phyloP scores from a whole-genome alignment of 2,888 invertebrate species.

The Drepanosiphum platanoidis region DNA sequence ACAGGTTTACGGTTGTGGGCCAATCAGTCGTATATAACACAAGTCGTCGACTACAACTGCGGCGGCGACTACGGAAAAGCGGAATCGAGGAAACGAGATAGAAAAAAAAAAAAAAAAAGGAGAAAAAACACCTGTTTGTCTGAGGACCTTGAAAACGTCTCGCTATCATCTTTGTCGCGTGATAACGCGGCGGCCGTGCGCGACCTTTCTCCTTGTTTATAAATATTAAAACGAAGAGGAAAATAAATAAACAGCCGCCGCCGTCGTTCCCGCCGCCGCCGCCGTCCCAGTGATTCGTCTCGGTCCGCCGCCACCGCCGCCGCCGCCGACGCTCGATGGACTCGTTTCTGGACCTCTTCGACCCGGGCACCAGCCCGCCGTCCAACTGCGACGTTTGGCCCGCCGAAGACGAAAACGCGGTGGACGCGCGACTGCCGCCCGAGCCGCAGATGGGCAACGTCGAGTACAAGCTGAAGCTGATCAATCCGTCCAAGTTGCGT shows the following conservation, averaged over 20 bases:
- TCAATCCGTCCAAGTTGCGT: slow-evolving; percentile 88
- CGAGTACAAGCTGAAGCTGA: slow-evolving; percentile 94
- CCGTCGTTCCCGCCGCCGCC: background rate
- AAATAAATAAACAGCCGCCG: too few relatives aligned
- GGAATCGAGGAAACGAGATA: too few relatives aligned
- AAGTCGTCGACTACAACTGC: too few relatives aligned
- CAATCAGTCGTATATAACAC: too few relatives aligned
- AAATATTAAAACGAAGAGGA: background rate
- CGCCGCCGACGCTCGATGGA: slow-evolving; percentile 74
- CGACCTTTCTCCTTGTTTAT: background rate
- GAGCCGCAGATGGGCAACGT: slow-evolving; percentile 95
- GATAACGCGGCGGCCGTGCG: background rate
- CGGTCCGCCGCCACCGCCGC: background rate
- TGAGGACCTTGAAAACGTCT: slow-evolving; percentile 28
- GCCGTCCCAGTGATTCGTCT: background rate
- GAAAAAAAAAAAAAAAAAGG: too few relatives aligned
- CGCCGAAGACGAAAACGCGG: slow-evolving; percentile 69
- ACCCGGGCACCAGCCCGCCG: slow-evolving; percentile 70
- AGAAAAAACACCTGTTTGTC: slow-evolving; percentile 36
- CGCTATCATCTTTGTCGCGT: background rate
- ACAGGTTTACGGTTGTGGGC: too few relatives aligned
- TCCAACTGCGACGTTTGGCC: slow-evolving; percentile 66
- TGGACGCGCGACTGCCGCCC: slow-evolving; percentile 76
- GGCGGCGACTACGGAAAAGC: background rate
- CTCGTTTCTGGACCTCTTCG: slow-evolving; percentile 83